These are phyloP conservation scores for Lutraria lutraria DNA, from an alignment of 2,888 invertebrate genomes.

Conservation along the genomic window DNA sequence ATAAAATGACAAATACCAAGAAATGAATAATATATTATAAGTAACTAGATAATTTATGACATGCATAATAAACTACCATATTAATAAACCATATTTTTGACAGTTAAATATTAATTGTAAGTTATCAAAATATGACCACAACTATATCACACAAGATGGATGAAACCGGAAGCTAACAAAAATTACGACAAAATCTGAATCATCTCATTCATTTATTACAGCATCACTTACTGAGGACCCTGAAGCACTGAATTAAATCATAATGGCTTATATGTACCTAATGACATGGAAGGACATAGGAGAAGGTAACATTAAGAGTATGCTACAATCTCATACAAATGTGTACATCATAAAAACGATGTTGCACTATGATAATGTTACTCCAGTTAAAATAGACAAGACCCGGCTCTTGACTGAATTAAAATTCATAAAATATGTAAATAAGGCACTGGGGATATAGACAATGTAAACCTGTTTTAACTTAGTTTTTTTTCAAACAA, in stretches of 20 bases:
- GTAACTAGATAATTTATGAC: slow-evolving; percentile 13
- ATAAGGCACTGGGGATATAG: slow-evolving; percentile 20
- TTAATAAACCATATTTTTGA: slow-evolving; percentile 2
- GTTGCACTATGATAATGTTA: background rate
- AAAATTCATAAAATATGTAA: slow-evolving; percentile 24
- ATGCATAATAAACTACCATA: background rate
- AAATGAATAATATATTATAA: background rate
- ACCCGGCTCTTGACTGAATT: background rate
- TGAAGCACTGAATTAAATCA: background rate
- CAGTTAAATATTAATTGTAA: background rate
- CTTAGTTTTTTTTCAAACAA: background rate
- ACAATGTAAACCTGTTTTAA: background rate
- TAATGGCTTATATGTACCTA: background rate
- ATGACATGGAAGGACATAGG: background rate
- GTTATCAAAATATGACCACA: background rate
- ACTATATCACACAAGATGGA: background rate
- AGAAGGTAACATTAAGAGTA: background rate
- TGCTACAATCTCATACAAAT: background rate
- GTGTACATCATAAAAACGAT: background rate
- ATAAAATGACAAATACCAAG: background rate
- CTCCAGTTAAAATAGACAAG: background rate
- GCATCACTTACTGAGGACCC: background rate
- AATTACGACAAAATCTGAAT: slow-evolving; percentile 11
- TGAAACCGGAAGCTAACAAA: background rate
- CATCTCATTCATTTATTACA: background rate